phyloP scores from a whole-genome alignment of 1,140 invertebrate species.

The Drosophila tristis region DNA sequence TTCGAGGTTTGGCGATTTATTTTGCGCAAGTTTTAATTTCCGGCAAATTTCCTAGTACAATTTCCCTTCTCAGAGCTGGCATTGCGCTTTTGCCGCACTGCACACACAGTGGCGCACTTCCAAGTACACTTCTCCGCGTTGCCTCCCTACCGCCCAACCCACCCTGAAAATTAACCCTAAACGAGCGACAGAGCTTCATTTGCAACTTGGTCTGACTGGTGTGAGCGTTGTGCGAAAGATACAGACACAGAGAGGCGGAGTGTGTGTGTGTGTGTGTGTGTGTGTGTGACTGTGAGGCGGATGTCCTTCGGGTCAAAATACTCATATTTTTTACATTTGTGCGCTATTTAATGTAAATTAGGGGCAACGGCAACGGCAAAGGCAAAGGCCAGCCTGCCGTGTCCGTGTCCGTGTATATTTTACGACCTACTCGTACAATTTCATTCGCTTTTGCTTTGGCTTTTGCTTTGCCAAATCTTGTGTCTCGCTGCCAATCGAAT shows the following conservation, averaged over 20 bases:
- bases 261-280: not conserved
- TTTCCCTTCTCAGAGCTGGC: constrained; percentile 75
- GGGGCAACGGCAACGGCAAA: not conserved
- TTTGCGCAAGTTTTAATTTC: constrained; percentile 84
- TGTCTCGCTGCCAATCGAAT: no score
- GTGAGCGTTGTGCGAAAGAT: not conserved
- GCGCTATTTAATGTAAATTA: constrained; percentile 49
- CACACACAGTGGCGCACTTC: constrained; percentile 13
- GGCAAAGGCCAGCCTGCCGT: not conserved
- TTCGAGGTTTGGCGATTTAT: constrained; percentile 80
- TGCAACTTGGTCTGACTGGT: constrained; percentile 1
- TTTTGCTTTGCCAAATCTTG: constrained; percentile 11
- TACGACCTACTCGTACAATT: no score
- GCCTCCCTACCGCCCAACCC: not conserved
- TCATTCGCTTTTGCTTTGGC: no score
- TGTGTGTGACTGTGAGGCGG: not conserved
- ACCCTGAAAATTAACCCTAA: constrained; percentile 33
- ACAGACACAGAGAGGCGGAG: not conserved
- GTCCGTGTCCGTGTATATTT: not conserved
- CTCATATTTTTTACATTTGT: constrained; percentile 41
- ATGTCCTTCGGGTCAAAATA: constrained; percentile 23
- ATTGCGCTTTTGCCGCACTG: constrained; percentile 45
- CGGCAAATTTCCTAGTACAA: constrained; percentile 84
- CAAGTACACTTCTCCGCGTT: not conserved
- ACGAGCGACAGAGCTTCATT: constrained; percentile 25